Percentiles rank a stretch among this genome's conserved stretches.
Conservation (phyloP, 2,797 vertebrate species). For the Chelmon rostratus region DNA sequence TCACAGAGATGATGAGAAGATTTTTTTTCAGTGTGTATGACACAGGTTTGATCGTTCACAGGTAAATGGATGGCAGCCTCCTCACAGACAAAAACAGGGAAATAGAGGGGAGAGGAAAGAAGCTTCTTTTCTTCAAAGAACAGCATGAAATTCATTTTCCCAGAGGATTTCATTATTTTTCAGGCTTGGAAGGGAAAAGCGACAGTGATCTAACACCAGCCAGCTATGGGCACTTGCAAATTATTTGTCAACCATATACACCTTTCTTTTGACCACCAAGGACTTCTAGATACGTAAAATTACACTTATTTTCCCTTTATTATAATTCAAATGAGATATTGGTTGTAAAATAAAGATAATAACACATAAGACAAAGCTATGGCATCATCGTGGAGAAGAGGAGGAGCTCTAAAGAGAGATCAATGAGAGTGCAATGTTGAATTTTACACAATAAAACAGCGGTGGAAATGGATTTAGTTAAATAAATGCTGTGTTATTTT, state of each 20-base stretch:
- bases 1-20: not conserved
- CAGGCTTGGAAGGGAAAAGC: not conserved
- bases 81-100: not conserved
- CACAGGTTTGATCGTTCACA: not conserved
- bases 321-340: not conserved
- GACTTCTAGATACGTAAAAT: not conserved
- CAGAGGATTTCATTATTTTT: constrained; percentile 11
- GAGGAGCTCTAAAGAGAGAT: not conserved
- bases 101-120: not conserved
- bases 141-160: not conserved
- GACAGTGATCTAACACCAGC: not conserved
- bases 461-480: not conserved
- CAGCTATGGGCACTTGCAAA: not conserved
- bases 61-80: not conserved
- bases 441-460: not conserved
- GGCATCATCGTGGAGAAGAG: not conserved
- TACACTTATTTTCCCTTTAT: not conserved
- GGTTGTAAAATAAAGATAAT: not conserved
- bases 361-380: not conserved
- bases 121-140: not conserved
- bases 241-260: not conserved
- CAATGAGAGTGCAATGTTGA: not conserved
- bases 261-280: not conserved
- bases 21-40: not conserved
- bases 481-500: not conserved